phyloP scores from a whole-genome alignment of 2,888 invertebrate genomes.

The Melanostoma scalare region DNA sequence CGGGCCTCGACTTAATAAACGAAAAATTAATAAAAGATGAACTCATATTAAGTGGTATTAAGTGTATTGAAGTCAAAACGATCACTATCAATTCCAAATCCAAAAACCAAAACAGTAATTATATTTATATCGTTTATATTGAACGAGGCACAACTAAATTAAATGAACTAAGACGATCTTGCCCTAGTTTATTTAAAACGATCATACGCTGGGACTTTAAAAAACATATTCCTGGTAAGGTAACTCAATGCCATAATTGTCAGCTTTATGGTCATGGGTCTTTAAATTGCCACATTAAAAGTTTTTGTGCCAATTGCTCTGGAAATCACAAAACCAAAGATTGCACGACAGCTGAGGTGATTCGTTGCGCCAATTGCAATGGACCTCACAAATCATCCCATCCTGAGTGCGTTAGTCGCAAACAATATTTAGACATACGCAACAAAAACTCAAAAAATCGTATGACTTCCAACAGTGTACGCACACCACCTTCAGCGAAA shows the following conservation, averaged over 20 bases:
- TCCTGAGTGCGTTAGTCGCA: background rate
- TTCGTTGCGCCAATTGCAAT: conserved; percentile 9
- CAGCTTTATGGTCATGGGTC: conserved; percentile 28
- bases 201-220: conserved; percentile 27
- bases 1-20: conserved; percentile 4
- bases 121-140: conserved; percentile 11
- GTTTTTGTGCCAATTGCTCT: conserved; percentile 30
- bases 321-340: background rate
- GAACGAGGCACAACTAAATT: conserved; percentile 13
- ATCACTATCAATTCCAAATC: conserved; percentile 9
- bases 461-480: no score
- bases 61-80: conserved; percentile 5
- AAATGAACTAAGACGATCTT: conserved; percentile 8
- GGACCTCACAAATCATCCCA: conserved; percentile 19
- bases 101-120: background rate
- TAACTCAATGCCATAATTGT: conserved; percentile 25
- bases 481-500: no score
- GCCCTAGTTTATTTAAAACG: conserved; percentile 8
- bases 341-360: background rate
- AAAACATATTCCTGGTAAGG: background rate
- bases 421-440: no score
- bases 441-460: conserved; percentile 1
- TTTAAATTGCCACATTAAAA: conserved; percentile 17
- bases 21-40: conserved; percentile 1
- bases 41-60: background rate